Percentiles rank a stretch among this genome's conserved stretches.
Conservation (phyloP, 2,888 invertebrate species). For the Anodontia alba region DNA sequence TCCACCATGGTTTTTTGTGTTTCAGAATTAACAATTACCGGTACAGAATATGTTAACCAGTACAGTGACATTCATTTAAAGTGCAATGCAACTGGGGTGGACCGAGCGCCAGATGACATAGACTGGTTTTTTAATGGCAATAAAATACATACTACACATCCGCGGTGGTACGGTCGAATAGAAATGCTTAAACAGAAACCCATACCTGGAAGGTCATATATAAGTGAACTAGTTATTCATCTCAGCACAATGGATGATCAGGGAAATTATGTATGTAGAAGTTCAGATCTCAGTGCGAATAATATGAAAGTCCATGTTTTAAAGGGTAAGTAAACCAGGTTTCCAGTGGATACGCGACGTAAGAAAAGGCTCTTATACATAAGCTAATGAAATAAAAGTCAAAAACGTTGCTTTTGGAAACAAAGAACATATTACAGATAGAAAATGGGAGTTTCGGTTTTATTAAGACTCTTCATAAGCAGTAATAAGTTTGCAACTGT, state of each 20-base stretch:
- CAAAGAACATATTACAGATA: too few relatives aligned
- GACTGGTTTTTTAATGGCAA: slow-evolving; percentile 76
- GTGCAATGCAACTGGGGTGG: slow-evolving; percentile 77
- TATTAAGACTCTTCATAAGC: too few relatives aligned
- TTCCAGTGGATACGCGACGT: too few relatives aligned
- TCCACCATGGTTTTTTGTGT: neutral
- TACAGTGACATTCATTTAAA: slow-evolving; percentile 66
- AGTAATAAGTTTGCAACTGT: too few relatives aligned
- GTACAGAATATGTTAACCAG: slow-evolving; percentile 72
- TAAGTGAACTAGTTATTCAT: slow-evolving; percentile 63
- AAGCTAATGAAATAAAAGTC: too few relatives aligned
- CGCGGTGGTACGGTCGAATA: slow-evolving; percentile 54
- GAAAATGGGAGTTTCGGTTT: too few relatives aligned
- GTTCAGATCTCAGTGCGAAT: slow-evolving; percentile 63
- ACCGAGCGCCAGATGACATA: slow-evolving; percentile 72
- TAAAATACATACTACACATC: slow-evolving; percentile 57
- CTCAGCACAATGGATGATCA: slow-evolving; percentile 53
- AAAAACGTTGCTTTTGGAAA: too few relatives aligned
- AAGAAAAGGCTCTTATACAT: too few relatives aligned
- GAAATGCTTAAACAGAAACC: slow-evolving; percentile 51
- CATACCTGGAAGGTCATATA: slow-evolving; percentile 56
- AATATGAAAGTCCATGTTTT: slow-evolving; percentile 67
- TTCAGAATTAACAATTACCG: slow-evolving; percentile 71
- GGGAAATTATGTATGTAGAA: slow-evolving; percentile 67
- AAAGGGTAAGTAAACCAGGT: slow-evolving; percentile 65